phyloP scores from a whole-genome alignment of 37 sponge, comb jelly and placozoan species.

The Diacarnus erythraeanus region DNA sequence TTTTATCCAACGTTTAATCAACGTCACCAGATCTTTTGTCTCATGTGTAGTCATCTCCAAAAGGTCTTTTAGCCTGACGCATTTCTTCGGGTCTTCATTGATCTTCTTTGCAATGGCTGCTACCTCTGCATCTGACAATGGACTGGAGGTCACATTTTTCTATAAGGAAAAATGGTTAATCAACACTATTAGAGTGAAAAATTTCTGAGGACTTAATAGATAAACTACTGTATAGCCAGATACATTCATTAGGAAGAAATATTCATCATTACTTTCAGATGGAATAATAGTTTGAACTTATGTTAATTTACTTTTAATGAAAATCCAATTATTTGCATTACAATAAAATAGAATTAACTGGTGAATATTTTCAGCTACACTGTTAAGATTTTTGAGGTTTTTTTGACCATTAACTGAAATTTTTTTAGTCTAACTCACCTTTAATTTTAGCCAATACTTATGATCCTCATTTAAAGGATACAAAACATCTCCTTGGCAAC shows the following conservation, averaged over 20 bases:
- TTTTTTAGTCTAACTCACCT: no score
- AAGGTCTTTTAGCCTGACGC: neutral
- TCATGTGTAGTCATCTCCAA: conserved; percentile 1
- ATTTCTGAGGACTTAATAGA: no score
- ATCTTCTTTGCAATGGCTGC: neutral
- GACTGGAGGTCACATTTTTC: neutral
- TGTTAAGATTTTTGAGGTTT: no score
- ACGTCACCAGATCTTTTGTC: neutral
- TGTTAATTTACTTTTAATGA: no score
- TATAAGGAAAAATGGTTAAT: neutral
- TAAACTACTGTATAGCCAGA: neutral
- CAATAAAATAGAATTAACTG: no score
- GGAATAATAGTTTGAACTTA: no score
- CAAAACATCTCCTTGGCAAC: neutral
- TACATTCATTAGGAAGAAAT: no score
- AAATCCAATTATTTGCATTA: no score
- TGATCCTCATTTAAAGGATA: neutral
- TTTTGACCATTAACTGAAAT: no score
- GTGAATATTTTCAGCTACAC: no score
- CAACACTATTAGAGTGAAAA: neutral
- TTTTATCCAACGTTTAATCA: neutral
- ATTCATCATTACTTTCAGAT: no score
- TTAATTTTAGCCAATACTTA: neutral
- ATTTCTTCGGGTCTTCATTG: neutral
- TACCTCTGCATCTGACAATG: neutral